phyloP scores from a whole-genome alignment of 2,113 vertebrate genomes.

The Sylvia atricapilla region DNA sequence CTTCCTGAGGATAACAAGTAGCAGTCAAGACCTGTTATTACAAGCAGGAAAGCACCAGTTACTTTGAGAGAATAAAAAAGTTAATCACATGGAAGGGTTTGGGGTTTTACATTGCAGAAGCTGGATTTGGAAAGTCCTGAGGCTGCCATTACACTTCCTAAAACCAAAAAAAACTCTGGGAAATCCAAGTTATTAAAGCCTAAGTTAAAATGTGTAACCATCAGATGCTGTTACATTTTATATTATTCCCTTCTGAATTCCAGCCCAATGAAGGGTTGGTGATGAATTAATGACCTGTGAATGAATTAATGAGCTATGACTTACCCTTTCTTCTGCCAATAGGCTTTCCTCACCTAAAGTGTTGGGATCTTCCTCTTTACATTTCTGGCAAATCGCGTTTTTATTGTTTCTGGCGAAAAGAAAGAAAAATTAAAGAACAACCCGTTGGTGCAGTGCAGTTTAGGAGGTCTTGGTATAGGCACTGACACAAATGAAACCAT shows the following conservation, averaged over 20 bases:
- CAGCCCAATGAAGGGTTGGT: background rate
- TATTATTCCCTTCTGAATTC: background rate
- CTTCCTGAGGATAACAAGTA: background rate
- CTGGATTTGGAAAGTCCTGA: background rate
- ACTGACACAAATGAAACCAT: background rate
- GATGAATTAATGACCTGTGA: background rate
- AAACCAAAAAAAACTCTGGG: background rate
- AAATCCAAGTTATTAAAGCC: background rate
- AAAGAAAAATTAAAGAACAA: background rate
- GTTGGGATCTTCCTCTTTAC: conserved; percentile 68
- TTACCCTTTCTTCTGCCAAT: conserved; percentile 75
- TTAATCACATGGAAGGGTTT: background rate
- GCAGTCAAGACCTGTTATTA: background rate
- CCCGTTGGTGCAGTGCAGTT: background rate
- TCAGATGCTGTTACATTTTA: background rate
- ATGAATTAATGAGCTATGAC: too few species aligned
- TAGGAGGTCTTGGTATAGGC: background rate
- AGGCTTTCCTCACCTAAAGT: conserved; percentile 63
- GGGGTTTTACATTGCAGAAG: background rate
- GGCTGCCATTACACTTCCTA: background rate
- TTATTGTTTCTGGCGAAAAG: conserved; percentile 70
- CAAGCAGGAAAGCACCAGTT: background rate
- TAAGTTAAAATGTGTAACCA: background rate
- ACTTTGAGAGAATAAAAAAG: background rate
- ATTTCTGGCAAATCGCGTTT: conserved; percentile 74